A percentile compares a stretch with the other conserved stretches of the same genome.
Evolutionary conservation across 2,888 invertebrate species (phyloP).

Genomic region (Cryptocephalus primarius): DNA sequence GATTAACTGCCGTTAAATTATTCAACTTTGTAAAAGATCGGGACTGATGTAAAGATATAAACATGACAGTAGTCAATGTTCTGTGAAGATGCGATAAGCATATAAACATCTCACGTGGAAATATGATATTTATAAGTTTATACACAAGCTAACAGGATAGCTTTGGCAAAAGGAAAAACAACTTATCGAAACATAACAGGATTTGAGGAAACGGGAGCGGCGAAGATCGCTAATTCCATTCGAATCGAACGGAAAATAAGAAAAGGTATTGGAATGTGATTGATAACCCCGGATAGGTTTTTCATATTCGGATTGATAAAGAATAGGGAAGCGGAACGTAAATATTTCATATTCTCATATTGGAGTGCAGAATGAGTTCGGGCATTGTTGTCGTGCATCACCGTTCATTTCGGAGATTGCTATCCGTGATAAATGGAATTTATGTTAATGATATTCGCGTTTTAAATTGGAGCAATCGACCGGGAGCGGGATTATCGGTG

Average conservation of each 20-base stretch:
- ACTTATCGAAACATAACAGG: conserved; percentile 1
- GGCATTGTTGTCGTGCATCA: conserved; percentile 11
- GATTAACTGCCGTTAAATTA: too few relatives aligned
- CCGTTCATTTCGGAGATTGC: conserved; percentile 5
- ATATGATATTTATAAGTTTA: too few relatives aligned
- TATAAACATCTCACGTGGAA: too few relatives aligned
- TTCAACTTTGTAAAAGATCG: too few relatives aligned
- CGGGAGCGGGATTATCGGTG: neutral
- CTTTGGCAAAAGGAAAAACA: neutral
- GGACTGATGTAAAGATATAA: too few relatives aligned
- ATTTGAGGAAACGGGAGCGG: conserved; percentile 4
- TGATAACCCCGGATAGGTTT: conserved; percentile 15
- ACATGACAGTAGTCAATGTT: too few relatives aligned
- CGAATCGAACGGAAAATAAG: conserved; percentile 10
- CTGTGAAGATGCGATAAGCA: too few relatives aligned
- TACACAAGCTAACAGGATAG: too few relatives aligned
- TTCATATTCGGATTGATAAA: conserved; percentile 15
- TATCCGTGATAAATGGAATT: conserved; percentile 13
- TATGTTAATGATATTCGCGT: conserved; percentile 15
- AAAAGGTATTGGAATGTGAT: conserved; percentile 15
- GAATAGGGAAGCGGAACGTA: conserved; percentile 10
- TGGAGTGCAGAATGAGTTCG: conserved; percentile 3
- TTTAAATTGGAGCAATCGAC: conserved; percentile 10
- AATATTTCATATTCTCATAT: conserved; percentile 11
- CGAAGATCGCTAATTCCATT: conserved; percentile 11